A percentile compares a stretch with the other conserved stretches of the same genome.
Evolutionary conservation across 2,113 vertebrate genomes (phyloP).

Genomic region (Peromyscus maniculatus): DNA sequence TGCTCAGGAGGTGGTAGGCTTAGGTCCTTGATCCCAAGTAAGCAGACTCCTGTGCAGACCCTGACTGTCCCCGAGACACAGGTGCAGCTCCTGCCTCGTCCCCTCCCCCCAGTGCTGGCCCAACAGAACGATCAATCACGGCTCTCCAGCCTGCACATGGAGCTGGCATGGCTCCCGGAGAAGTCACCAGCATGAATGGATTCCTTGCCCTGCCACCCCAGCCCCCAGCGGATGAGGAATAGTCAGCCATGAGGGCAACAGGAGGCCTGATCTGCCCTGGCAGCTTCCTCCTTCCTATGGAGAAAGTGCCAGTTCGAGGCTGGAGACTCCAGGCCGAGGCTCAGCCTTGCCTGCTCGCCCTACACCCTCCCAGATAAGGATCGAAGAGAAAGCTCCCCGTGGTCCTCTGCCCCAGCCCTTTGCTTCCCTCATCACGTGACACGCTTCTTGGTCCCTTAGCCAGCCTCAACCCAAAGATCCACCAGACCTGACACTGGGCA

Average conservation of each 20-base stretch:
- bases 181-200: background rate
- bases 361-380: background rate
- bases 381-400: background rate
- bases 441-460: background rate
- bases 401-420: background rate
- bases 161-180: conserved; percentile 2
- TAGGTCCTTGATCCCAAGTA: background rate
- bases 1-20: background rate
- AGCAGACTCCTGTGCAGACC: background rate
- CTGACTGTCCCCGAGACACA: background rate
- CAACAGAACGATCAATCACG: background rate
- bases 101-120: background rate
- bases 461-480: background rate
- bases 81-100: background rate
- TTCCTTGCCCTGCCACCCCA: background rate
- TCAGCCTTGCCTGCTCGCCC: background rate
- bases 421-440: background rate
- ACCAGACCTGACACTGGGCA: background rate
- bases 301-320: background rate
- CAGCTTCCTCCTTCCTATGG: background rate
- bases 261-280: background rate
- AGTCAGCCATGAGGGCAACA: background rate
- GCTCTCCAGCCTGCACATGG: background rate
- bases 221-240: background rate
- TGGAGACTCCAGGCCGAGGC: background rate